Evolutionary conservation across 1,140 invertebrate species (phyloP), one percentile per base, ranked within the genome.

Genomic region (Diorhabda sublineata): DNA sequence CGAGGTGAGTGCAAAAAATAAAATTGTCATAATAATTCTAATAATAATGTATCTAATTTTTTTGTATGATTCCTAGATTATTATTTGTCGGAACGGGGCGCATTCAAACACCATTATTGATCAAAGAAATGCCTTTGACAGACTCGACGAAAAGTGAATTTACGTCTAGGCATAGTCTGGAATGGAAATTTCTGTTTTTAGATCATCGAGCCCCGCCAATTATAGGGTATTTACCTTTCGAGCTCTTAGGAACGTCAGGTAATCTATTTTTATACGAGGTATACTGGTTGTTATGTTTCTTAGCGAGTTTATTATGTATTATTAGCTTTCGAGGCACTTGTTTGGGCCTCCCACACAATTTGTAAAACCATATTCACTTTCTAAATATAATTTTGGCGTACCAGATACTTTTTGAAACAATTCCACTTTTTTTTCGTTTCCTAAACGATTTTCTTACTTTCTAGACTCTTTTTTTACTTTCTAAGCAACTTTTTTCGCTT

Each of bases 181-280:
- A 98, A 80, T 98, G 95, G 95, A 98, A 98, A 81, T 98, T 97
- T 79, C 82, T 98, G 5, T 97, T 96, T 81, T 81, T 98, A 5
- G 96, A 98, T 81, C 93, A 97, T 76, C 88, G 95, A 78, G 96
- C 94, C 0, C 92, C 95, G 7, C 92, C 93, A 1, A 96, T 97
- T 58, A 97, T 98, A 73, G 96, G 96, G 2, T 98, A 97, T 73
- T 84, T 97, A 69, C 95, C 95, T 0, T 97, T 98, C 81, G 96
- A 98, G 83, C 92, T 98, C 11, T 82, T 98, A 2, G 96, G 95
- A 59, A 98, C 95, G 4, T 98, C 95, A 0, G 95, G 47, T 52
- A 52, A 52, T 52, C 9, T 26, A 26, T 26, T 26, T 26, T 26
- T 26, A 26, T 26, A 26, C 26, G 26, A 26, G 26, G 26, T 26